Evolutionary conservation across 2,888 invertebrate genomes (phyloP).

Genomic region (Stenurella melanura): DNA sequence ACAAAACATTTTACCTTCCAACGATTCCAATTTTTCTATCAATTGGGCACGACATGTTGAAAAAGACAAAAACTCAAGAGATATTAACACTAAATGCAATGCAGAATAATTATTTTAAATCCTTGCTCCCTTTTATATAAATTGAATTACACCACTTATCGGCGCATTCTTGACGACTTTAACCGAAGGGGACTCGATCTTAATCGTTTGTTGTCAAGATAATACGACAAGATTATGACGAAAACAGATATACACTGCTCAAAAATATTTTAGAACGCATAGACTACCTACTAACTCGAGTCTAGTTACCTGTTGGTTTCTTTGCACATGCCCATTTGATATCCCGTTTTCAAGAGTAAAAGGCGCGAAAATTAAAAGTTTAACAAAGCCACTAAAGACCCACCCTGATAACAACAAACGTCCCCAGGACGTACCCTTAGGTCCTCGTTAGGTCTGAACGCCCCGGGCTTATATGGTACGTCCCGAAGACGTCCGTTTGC

Average conservation of each 20-base stretch:
- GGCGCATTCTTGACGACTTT: background rate
- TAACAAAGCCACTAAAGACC: no score
- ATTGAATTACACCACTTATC: slow-evolving; percentile 16
- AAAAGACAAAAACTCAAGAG: background rate
- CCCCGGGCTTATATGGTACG: no score
- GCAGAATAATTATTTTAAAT: slow-evolving; percentile 28
- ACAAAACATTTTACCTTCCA: slow-evolving; percentile 78
- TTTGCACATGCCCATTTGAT: no score
- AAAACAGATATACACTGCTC: slow-evolving; percentile 5
- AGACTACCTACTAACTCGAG: no score
- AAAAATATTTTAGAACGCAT: background rate
- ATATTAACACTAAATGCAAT: slow-evolving; percentile 10
- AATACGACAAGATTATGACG: background rate
- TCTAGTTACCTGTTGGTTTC: no score
- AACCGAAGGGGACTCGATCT: slow-evolving; percentile 14
- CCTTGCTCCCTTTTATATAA: slow-evolving; percentile 15
- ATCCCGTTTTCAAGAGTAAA: no score
- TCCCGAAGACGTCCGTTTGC: no score
- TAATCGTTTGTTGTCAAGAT: slow-evolving; percentile 10
- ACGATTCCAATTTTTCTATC: slow-evolving; percentile 81
- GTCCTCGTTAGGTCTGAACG: no score
- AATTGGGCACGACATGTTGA: slow-evolving; percentile 52
- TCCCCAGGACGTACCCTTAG: no score
- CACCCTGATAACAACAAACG: no score
- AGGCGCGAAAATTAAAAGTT: no score